Percentiles rank a stretch among this genome's conserved stretches.
phyloP scores from a whole-genome alignment of 1,140 invertebrate species.

The Penaeus japonicus region DNA sequence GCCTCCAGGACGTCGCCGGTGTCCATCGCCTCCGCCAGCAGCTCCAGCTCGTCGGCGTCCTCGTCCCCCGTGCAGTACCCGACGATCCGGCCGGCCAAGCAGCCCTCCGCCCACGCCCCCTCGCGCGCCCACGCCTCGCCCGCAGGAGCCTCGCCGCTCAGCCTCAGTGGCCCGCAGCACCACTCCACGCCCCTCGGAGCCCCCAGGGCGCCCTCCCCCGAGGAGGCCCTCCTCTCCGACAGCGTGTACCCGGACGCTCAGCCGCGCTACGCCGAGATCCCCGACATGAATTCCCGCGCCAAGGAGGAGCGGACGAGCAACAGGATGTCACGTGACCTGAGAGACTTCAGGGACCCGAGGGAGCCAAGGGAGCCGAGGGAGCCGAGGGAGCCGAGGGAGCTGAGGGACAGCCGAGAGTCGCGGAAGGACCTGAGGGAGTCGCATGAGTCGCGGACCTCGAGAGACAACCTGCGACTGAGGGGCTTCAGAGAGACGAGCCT shows the following conservation, averaged over 20 bases:
- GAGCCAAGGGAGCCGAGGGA: background rate
- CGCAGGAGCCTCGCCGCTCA: constrained; percentile 11
- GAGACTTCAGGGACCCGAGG: constrained; percentile 11
- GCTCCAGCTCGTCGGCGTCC: constrained; percentile 8
- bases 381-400: background rate
- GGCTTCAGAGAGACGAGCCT: constrained; percentile 35
- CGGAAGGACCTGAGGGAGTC: background rate
- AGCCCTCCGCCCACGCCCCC: constrained; percentile 16
- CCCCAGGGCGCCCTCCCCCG: constrained; percentile 16
- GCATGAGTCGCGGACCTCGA: background rate
- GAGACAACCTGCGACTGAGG: background rate
- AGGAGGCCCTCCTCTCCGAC: constrained; percentile 40
- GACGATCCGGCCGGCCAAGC: constrained; percentile 38
- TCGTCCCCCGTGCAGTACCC: constrained; percentile 41
- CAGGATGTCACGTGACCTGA: constrained; percentile 24
- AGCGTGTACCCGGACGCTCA: constrained; percentile 47
- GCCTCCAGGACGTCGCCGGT: constrained; percentile 40
- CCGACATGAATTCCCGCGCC: background rate
- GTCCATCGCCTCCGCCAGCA: constrained; percentile 18
- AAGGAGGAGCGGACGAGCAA: constrained; percentile 1
- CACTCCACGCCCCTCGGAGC: background rate
- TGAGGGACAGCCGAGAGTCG: background rate
- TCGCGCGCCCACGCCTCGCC: background rate
- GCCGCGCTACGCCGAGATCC: constrained; percentile 48
- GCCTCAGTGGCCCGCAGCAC: constrained; percentile 7